Conservation (phyloP, 2,113 vertebrate genomes). For the Platichthys flesus region DNA sequence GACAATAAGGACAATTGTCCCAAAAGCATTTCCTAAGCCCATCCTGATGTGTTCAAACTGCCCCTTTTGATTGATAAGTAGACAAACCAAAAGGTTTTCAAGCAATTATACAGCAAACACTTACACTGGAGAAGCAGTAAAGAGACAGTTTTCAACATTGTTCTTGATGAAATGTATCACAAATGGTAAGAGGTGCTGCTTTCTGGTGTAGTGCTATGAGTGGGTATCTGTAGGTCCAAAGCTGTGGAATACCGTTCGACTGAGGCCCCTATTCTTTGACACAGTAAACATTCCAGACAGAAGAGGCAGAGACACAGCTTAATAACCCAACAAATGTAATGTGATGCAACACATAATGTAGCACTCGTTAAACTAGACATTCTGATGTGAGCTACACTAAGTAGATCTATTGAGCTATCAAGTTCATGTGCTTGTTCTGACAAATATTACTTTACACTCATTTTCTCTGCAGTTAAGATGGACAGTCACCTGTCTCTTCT, state of each 20-base stretch:
- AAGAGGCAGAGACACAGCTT: slow-evolving; percentile 20
- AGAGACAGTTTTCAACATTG: background rate
- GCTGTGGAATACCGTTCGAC: slow-evolving; percentile 16
- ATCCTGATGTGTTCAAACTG: background rate
- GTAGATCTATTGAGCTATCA: slow-evolving; percentile 62
- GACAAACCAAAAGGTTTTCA: background rate
- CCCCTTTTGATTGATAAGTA: background rate
- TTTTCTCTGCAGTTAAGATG: slow-evolving; percentile 70
- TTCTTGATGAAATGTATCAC: background rate
- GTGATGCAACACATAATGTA: slow-evolving; percentile 12
- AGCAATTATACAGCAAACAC: background rate
- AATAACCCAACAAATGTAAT: slow-evolving; percentile 17
- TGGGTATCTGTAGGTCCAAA: background rate
- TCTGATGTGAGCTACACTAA: slow-evolving; percentile 55
- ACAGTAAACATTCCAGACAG: slow-evolving; percentile 50
- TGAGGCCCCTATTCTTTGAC: slow-evolving; percentile 18
- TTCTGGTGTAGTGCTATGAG: slow-evolving; percentile 3
- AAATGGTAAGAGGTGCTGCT: background rate
- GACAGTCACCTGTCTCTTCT: slow-evolving; percentile 70
- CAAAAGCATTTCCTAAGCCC: background rate
- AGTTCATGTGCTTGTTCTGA: slow-evolving; percentile 73
- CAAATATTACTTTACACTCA: slow-evolving; percentile 66
- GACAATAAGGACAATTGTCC: background rate
- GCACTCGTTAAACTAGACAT: slow-evolving; percentile 34
- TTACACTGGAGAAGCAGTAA: background rate